Evolutionary conservation across 2,888 invertebrate genomes (phyloP), one percentile per base, ranked within the genome.

Genomic region (Diadegma fenestrale): DNA sequence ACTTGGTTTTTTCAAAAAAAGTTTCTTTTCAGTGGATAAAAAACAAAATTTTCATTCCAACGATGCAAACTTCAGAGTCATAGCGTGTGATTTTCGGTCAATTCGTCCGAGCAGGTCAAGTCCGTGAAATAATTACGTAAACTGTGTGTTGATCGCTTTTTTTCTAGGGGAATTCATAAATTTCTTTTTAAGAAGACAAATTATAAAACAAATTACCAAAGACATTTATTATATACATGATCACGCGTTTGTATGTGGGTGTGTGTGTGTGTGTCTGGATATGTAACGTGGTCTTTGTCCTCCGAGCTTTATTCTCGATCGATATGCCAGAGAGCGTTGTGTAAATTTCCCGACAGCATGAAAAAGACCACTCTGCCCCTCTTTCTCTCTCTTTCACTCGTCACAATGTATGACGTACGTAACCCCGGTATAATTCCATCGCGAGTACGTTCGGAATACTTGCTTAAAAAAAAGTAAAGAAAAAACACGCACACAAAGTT

Each of bases 251-350:
- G 37, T 66, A 66, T 68, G n/a, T 37, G 41, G 12, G 43, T 43
- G 4, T 58, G 22, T 58, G 22, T 33, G n/a, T 37, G 41, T 17
- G 43, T 43, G 4, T 58, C 26, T 58, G 26, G 14, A 43, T 73
- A 43, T 26, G 22, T 64, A 64, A 41, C 48, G 61, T 76, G 69
- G 72, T 81, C 77, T 82, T 73, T 71, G 75, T 61, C 72, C 78
- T 80, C 73, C 76, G 69, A 77, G 77, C 58, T 76, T 80, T 73
- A 22, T 63, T 66, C 54, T 76, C 87, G 79, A 77, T 86, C 85
- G 84, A 86, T 86, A 86, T 79, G 68, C 71, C 43, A 69, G 37
- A 80, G 77, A 66, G 77, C 75, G 80, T 77, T 77, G 80, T 80
- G 84, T 84, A 84, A 81, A 84, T 84, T 84, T 84, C 48, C 72